Evolutionary conservation across 2,888 invertebrate genomes (phyloP).

Genomic region (Drosophila pegasa): DNA sequence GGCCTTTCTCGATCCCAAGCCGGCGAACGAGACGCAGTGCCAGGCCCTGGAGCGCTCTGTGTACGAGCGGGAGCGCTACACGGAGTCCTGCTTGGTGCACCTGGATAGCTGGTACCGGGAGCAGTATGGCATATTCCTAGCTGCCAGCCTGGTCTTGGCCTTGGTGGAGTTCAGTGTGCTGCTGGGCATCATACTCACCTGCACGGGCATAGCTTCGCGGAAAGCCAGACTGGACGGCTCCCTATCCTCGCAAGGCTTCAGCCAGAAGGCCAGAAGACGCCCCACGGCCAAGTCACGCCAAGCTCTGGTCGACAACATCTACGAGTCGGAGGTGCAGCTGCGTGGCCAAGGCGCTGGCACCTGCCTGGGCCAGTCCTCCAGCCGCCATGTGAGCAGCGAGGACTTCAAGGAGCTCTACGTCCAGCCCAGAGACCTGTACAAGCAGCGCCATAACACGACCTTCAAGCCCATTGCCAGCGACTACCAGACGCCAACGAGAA

Average conservation of each 20-base stretch:
- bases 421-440: slow-evolving; percentile 83
- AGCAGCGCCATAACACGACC: slow-evolving; percentile 82
- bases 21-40: slow-evolving; percentile 89
- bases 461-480: slow-evolving; percentile 82
- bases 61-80: slow-evolving; percentile 82
- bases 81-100: slow-evolving; percentile 87
- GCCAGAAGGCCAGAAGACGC: slow-evolving; percentile 34
- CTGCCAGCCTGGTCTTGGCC: slow-evolving; percentile 88
- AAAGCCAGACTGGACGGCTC: slow-evolving; percentile 54
- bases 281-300: slow-evolving; percentile 70
- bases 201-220: slow-evolving; percentile 86
- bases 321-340: slow-evolving; percentile 80
- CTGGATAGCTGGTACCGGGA: slow-evolving; percentile 92
- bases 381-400: slow-evolving; percentile 66
- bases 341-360: slow-evolving; percentile 42
- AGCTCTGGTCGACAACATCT: slow-evolving; percentile 82
- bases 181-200: slow-evolving; percentile 89
- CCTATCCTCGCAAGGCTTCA: slow-evolving; percentile 2
- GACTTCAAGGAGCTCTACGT: slow-evolving; percentile 82
- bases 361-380: slow-evolving; percentile 40
- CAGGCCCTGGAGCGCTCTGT: slow-evolving; percentile 86
- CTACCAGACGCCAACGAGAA: slow-evolving; percentile 79
- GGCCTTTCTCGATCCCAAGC: slow-evolving; percentile 91
- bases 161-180: slow-evolving; percentile 91
- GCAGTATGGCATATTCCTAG: slow-evolving; percentile 89